These are phyloP conservation scores for Drosophila subobscura DNA, from an alignment of 1,140 invertebrate genomes.

Conservation along the genomic window DNA sequence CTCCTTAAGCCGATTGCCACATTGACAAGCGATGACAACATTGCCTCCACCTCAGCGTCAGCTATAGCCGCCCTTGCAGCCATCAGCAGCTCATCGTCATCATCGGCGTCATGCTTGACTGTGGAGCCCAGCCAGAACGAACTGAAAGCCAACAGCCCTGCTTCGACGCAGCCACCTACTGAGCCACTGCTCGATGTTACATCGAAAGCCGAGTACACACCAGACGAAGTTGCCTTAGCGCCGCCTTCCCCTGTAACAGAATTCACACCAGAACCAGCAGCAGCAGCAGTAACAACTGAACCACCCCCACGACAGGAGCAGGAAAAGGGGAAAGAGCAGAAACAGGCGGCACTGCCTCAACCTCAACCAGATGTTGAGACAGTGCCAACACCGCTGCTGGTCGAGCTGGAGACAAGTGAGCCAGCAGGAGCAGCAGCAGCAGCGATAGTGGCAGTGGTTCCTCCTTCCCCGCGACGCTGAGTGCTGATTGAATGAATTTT, in stretches of 20 bases:
- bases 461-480: not conserved
- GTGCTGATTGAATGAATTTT: not conserved
- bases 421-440: not conserved
- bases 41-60: constrained; percentile 50
- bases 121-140: constrained; percentile 5
- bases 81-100: not conserved
- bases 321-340: constrained; percentile 1
- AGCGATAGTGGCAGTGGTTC: too few relatives aligned
- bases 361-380: constrained; percentile 18
- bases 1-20: too few relatives aligned
- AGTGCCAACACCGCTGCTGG: constrained; percentile 37
- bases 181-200: too few relatives aligned
- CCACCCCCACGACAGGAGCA: constrained; percentile 1
- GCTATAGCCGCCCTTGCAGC: constrained; percentile 25
- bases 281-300: constrained; percentile 8
- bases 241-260: not conserved
- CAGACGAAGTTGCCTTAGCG: too few relatives aligned
- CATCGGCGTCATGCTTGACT: not conserved
- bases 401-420: constrained; percentile 46
- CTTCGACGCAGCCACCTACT: constrained; percentile 10
- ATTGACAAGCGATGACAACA: constrained; percentile 34
- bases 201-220: too few relatives aligned
- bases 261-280: not conserved
- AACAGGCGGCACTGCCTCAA: not conserved
- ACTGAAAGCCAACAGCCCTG: constrained; percentile 27